Evolutionary conservation across 2,888 invertebrate species (phyloP), one percentile per base, ranked within the genome.

Genomic region (Pachycephus smyrnensis): DNA sequence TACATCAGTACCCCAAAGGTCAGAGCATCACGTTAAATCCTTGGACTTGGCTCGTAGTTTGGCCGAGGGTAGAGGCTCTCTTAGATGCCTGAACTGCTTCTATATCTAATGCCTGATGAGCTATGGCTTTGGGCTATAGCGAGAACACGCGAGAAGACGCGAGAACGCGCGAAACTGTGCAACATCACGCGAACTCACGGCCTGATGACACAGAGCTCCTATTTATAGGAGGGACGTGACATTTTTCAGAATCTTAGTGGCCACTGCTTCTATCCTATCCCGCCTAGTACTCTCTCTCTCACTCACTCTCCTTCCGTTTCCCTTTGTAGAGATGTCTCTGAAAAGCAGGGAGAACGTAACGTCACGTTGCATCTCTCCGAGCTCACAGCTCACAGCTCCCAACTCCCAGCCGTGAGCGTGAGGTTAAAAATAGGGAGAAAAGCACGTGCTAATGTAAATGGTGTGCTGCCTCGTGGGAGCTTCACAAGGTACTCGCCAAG

Each of bases 1-100:
- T 87, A 85, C 85, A 83, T 84, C 80, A 73, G 80, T 80, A 76
- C 80, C 82, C 79, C 79, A 23, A 55, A 55, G 9, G 55, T 55
- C 9, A 55, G 23, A 55, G 55, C 55, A 23, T 55, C 55, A 23
- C 23, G 55, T 55, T 6, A 55, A 55, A 55, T 55, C 23, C 23
- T 55, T 55, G 55, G 23, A 55, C 55, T 55, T 55, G 55, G 55
- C 23, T 23, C 15, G 40, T 15, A 40, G 40, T 15, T 40, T 15
- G 15, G 40, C 15, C 40, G 40, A 6, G 23, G 55, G 2, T 23
- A 55, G 55, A 23, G 23, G 6, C 55, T 55, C 55, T 55, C 55
- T 23, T 55, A 55, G 55, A 55, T 55, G 55, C 23, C 23, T 9
- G 4, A 40, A 15, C 40, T 40, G 40, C 15, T 15, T 40, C 40